Conservation (phyloP, 2,797 vertebrate genomes). For the Coccyzus lansbergi region DNA sequence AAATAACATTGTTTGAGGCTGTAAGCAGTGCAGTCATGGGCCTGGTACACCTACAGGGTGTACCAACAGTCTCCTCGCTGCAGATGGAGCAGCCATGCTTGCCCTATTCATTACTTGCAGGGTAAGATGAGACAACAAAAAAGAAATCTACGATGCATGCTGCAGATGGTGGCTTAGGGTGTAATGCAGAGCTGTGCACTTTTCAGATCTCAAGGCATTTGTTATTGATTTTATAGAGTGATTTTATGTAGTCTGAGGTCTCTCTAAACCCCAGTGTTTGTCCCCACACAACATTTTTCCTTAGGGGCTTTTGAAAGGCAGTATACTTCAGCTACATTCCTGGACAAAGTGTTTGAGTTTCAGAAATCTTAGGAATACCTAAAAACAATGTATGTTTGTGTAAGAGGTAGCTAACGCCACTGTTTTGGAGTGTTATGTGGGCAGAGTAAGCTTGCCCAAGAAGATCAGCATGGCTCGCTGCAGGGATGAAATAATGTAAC, state of each 20-base stretch:
- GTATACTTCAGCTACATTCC: not conserved
- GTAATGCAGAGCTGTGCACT: not conserved
- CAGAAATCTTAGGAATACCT: constrained; percentile 8
- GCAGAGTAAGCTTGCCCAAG: not conserved
- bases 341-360: constrained; percentile 15
- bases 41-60: not conserved
- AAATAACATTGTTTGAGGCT: constrained; percentile 26
- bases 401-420: not conserved
- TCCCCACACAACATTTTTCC: not conserved
- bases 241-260: not conserved
- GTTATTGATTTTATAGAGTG: not conserved
- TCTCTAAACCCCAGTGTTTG: not conserved
- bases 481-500: not conserved
- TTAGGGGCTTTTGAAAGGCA: not conserved
- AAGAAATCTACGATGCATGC: not conserved
- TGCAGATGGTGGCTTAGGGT: constrained; percentile 17
- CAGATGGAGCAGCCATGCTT: not conserved
- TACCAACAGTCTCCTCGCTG: not conserved
- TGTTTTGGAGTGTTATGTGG: not conserved
- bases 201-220: not conserved
- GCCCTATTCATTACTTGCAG: not conserved
- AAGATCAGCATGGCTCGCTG: not conserved
- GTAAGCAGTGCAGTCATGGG: not conserved
- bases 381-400: not conserved
- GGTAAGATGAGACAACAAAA: not conserved